Percentiles rank a stretch among this genome's conserved stretches.
phyloP scores from a whole-genome alignment of 2,888 invertebrate species.

The Epirrhoe tristata region DNA sequence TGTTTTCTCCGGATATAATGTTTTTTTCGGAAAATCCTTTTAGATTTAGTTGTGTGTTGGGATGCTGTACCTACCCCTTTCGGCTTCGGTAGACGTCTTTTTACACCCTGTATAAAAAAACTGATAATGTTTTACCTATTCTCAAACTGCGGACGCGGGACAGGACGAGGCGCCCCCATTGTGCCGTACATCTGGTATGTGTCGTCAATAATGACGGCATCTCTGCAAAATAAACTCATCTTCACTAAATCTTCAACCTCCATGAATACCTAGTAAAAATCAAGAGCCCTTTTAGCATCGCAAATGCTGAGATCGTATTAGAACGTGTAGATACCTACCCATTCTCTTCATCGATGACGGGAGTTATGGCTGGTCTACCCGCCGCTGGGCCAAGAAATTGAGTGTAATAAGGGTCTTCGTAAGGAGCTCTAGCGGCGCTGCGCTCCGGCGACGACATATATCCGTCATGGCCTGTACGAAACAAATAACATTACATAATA shows the following conservation, averaged over 20 bases:
- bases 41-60: no score
- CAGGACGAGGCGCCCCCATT: conserved; percentile 69
- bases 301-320: neutral
- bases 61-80: no score
- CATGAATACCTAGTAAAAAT: neutral
- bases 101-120: neutral
- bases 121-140: conserved; percentile 61
- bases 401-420: conserved; percentile 95
- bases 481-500: conserved; percentile 1
- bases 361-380: conserved; percentile 90
- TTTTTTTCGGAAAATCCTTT: no score
- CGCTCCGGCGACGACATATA: conserved; percentile 96
- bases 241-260: neutral
- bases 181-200: conserved; percentile 74
- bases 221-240: conserved; percentile 56
- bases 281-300: neutral
- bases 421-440: conserved; percentile 88
- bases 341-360: conserved; percentile 96
- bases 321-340: conserved; percentile 82
- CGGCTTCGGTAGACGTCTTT: no score
- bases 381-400: conserved; percentile 90
- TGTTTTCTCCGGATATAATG: no score
- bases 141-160: conserved; percentile 76
- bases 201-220: conserved; percentile 72
- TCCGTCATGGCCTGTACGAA: conserved; percentile 81